phyloP scores from a whole-genome alignment of 2,797 vertebrate genomes.

The Anabacerthia variegaticeps region DNA sequence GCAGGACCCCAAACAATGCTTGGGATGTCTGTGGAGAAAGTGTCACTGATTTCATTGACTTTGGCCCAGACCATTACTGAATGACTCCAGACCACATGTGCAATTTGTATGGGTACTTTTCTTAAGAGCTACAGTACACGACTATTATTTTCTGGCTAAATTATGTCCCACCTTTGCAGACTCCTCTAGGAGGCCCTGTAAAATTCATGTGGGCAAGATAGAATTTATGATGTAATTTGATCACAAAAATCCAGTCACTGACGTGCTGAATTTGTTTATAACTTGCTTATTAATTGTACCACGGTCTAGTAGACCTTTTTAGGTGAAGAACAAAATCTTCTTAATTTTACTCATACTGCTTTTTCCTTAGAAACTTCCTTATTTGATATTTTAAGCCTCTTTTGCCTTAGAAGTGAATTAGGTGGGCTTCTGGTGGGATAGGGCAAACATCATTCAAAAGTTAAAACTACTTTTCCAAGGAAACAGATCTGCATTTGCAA shows the following conservation, averaged over 20 bases:
- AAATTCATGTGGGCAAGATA: not conserved
- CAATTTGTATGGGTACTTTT: not conserved
- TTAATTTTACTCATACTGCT: not conserved
- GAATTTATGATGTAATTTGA: not conserved
- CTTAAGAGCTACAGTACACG: not conserved
- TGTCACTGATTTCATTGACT: not conserved
- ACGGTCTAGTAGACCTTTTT: not conserved
- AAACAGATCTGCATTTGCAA: not conserved
- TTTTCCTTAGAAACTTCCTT: not conserved
- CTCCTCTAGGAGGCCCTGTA: not conserved
- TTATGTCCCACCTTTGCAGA: not conserved
- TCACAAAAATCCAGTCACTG: not conserved
- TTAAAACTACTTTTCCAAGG: not conserved
- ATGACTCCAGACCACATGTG: not conserved
- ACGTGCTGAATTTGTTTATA: not conserved
- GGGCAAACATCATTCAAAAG: not conserved
- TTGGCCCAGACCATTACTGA: not conserved
- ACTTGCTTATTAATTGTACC: not conserved
- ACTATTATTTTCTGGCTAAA: not conserved
- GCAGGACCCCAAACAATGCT: not conserved
- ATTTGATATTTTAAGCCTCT: not conserved
- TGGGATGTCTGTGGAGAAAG: not conserved
- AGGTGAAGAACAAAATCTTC: not conserved
- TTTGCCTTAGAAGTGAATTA: not conserved
- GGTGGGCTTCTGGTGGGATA: not conserved